phyloP scores from a whole-genome alignment of 92 coral and sea anemone species.

The Actinernus sp. region DNA sequence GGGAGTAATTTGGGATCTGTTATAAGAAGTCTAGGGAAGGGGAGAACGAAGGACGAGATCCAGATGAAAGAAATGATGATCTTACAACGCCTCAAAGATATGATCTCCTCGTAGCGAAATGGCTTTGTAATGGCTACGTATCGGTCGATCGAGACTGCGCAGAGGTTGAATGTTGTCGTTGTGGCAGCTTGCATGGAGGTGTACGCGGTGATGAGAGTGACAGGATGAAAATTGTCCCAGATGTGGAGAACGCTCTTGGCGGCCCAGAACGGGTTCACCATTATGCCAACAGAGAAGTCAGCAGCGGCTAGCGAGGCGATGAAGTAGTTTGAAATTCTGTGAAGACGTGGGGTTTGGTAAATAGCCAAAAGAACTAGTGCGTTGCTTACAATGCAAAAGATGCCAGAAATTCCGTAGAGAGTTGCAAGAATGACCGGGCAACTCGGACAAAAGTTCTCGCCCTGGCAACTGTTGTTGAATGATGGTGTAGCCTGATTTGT shows the following conservation, averaged over 20 bases:
- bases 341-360: constrained; percentile 52
- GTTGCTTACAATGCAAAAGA: constrained; percentile 61
- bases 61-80: constrained; percentile 21
- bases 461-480: no score
- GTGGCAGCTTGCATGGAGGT: constrained; percentile 63
- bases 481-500: no score
- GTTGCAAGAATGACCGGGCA: constrained; percentile 32
- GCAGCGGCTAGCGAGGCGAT: constrained; percentile 75
- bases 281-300: constrained; percentile 64
- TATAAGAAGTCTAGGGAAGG: constrained; percentile 26
- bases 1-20: constrained; percentile 20
- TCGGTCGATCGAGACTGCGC: constrained; percentile 71
- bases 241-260: constrained; percentile 55
- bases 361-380: constrained; percentile 42
- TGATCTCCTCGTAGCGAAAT: constrained; percentile 29
- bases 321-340: constrained; percentile 67
- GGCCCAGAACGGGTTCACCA: constrained; percentile 73
- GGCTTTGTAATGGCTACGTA: constrained; percentile 61
- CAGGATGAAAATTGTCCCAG: constrained; percentile 66
- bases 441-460: background rate
- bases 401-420: constrained; percentile 54
- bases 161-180: constrained; percentile 66
- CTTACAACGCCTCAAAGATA: constrained; percentile 42
- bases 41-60: constrained; percentile 22
- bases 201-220: constrained; percentile 56